Evolutionary conservation across 2,888 invertebrate species (phyloP).

Genomic region (Rhogogaster chlorosoma): DNA sequence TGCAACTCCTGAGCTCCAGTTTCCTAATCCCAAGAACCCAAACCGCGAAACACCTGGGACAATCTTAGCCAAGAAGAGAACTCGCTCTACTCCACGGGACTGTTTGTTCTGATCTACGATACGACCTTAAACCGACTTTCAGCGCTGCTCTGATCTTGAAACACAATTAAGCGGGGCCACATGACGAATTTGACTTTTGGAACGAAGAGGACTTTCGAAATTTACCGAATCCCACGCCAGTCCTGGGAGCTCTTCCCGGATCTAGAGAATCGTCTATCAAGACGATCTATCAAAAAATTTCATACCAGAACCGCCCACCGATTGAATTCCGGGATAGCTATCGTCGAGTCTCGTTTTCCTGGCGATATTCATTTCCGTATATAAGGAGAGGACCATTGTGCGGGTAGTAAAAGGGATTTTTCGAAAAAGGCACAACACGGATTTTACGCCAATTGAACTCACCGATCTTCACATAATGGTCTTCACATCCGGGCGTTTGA

Average conservation of each 20-base stretch:
- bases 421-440: slow-evolving; percentile 73
- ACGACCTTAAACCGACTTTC: slow-evolving; percentile 27
- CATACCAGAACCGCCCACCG: slow-evolving; percentile 1
- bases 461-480: slow-evolving; percentile 64
- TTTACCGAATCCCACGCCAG: background rate
- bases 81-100: background rate
- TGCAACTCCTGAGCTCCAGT: slow-evolving; percentile 34
- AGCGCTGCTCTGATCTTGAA: background rate
- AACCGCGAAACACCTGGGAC: slow-evolving; percentile 49
- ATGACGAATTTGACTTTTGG: background rate
- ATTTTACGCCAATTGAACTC: slow-evolving; percentile 75
- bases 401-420: slow-evolving; percentile 66
- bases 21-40: slow-evolving; percentile 42
- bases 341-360: slow-evolving; percentile 1
- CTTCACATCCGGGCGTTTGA: slow-evolving; percentile 72
- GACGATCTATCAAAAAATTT: slow-evolving; percentile 36
- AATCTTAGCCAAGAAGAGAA: slow-evolving; percentile 19
- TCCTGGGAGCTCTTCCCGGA: background rate
- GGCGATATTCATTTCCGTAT: slow-evolving; percentile 27
- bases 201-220: background rate
- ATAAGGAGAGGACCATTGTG: slow-evolving; percentile 60
- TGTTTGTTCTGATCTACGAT: slow-evolving; percentile 26
- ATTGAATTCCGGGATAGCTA: background rate
- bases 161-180: background rate
- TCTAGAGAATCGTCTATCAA: background rate